A percentile compares a stretch with the other conserved stretches of the same genome.
These are phyloP conservation scores for Ardeotis arabs DNA, from an alignment of 2,113 vertebrate species.

Conservation along the genomic window DNA sequence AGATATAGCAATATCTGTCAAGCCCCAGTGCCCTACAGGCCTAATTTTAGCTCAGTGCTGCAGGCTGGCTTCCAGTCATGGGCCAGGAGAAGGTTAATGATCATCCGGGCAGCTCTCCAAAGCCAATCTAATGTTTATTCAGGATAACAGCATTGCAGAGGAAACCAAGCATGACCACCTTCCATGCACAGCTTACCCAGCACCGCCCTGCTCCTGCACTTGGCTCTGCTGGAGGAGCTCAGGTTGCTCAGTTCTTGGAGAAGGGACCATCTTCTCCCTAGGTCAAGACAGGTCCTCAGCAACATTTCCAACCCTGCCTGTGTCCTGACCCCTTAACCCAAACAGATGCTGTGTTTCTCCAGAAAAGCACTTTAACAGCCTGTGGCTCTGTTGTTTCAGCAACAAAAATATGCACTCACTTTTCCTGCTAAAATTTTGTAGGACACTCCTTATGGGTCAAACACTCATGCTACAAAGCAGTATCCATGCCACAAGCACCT, in stretches of 20 bases:
- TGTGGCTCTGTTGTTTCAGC: not conserved
- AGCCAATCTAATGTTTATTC: slow-evolving; percentile 62
- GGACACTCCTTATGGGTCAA: not conserved
- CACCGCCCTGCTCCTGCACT: not conserved
- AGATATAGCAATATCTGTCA: not conserved
- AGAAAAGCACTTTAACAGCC: not conserved
- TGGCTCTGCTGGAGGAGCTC: not conserved
- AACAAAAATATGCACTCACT: rapidly evolving
- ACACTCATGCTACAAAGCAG: not conserved
- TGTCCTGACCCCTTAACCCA: not conserved
- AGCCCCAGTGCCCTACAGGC: slow-evolving; percentile 52
- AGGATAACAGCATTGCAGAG: slow-evolving; percentile 63
- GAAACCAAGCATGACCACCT: slow-evolving; percentile 37
- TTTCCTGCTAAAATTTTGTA: not conserved
- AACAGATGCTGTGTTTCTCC: not conserved
- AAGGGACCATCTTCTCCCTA: not conserved
- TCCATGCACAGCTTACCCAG: not conserved
- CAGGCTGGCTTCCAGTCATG: slow-evolving; percentile 37
- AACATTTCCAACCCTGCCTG: not conserved
- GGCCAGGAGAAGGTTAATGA: slow-evolving; percentile 64
- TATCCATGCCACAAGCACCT: not conserved
- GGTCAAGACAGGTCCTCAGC: not conserved
- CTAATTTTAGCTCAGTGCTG: slow-evolving; percentile 50
- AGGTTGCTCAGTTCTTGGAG: not conserved
- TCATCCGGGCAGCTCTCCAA: slow-evolving; percentile 58